Evolutionary conservation across 1,140 invertebrate genomes (phyloP), one percentile per base, ranked within the genome.

Genomic region (Chironomus striatipennis): DNA sequence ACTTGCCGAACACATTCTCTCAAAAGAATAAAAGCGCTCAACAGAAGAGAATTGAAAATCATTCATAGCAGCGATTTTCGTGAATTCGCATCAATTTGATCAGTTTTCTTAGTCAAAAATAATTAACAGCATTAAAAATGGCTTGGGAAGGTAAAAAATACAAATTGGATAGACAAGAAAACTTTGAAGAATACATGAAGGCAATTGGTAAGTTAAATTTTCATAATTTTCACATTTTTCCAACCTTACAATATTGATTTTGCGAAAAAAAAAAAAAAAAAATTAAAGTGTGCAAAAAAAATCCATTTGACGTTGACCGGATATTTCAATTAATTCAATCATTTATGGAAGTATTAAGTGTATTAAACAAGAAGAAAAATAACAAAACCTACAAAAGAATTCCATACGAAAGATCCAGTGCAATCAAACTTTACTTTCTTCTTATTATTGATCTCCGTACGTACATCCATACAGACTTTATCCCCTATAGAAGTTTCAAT

Each of bases 131-230:
- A 12, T 15, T 57, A 74, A 84, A 81, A 79, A 85, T 85, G 84
- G 79, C 85, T 73, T 83, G 85, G 77, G 79, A 90, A 76, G 85
- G 86, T 74, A 92, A 91, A 80, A 90, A 89, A 77, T 94, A 88
- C 85, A 92, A 91, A 80, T 84, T 93, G 77, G 83, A 85, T 21
- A 85, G 84, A 75, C 90, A 89, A 77, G 90, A 94, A 64, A 92
- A 93, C 76, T 95, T 94, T 78, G 92, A 94, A 78, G 91, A 93
- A 73, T 93, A 91, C 82, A 90, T 95, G 90, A 93, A 93, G 84
- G 88, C 89, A 73, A 79, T 93, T 74, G 91, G 92, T 93, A 81
- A 88, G 87, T 87, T 18, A 18, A 21, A 70, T 47, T 47, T 4
- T 4, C 43, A 4, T 3, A 34, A 34, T 34, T 34, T 34, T 34